Evolutionary conservation across 2,797 vertebrate species (phyloP).

Genomic region (Mycteria americana): DNA sequence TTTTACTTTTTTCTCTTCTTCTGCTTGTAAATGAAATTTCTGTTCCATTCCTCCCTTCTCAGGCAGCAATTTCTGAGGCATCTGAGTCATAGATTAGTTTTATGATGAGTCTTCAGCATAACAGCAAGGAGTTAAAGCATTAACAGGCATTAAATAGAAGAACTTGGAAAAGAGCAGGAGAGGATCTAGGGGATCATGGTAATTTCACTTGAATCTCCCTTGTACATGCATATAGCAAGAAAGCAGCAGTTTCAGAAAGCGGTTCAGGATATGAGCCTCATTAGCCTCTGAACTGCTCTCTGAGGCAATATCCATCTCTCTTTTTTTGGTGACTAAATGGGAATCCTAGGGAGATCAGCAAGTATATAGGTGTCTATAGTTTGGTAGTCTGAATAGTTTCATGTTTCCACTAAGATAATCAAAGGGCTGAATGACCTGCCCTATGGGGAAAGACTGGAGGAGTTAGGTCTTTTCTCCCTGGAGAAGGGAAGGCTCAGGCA

Average conservation of each 20-base stretch:
- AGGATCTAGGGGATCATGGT: neutral
- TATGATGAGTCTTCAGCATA: neutral
- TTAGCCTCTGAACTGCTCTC: neutral
- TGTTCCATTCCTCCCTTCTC: neutral
- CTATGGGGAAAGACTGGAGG: neutral
- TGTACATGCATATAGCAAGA: neutral
- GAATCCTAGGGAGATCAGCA: neutral
- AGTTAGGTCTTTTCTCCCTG: neutral
- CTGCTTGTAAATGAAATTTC: neutral
- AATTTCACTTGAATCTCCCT: neutral
- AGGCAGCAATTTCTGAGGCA: neutral
- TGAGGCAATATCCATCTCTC: accelerated
- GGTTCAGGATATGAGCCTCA: neutral
- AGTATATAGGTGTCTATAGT: neutral
- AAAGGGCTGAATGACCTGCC: neutral
- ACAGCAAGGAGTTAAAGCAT: neutral
- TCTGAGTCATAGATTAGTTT: neutral
- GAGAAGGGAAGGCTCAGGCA: neutral
- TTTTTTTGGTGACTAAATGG: neutral
- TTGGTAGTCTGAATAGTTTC: neutral
- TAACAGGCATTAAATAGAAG: neutral
- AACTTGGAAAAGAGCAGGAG: neutral
- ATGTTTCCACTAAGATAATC: neutral
- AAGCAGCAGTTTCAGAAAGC: neutral
- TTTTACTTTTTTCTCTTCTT: neutral